These are phyloP conservation scores for Drosophila ogumai DNA, from an alignment of 1,140 invertebrate species.

Conservation along the genomic window DNA sequence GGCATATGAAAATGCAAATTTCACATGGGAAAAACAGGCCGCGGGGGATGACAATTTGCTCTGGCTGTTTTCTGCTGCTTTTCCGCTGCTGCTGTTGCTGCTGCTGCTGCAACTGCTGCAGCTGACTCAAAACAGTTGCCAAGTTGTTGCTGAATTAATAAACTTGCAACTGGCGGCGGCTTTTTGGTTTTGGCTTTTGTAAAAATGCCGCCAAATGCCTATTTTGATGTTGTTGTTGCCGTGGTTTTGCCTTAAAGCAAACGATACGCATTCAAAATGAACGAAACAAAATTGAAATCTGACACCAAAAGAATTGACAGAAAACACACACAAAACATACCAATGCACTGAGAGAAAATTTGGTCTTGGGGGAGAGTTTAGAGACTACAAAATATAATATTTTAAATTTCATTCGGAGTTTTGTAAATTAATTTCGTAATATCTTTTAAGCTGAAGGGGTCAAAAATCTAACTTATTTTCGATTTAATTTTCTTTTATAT, in stretches of 20 bases:
- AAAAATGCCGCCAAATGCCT: constrained; percentile 75
- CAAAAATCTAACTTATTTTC: no score
- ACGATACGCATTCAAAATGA: constrained; percentile 73
- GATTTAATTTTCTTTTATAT: no score
- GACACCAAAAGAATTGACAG: constrained; percentile 82
- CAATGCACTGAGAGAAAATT: constrained; percentile 1
- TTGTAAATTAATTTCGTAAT: no score
- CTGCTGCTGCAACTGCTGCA: constrained; percentile 27
- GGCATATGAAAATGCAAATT: constrained; percentile 78
- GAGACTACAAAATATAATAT: no score
- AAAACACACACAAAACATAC: constrained; percentile 45
- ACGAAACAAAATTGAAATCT: constrained; percentile 82
- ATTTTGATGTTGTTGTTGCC: constrained; percentile 50
- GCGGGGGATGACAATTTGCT: constrained; percentile 79
- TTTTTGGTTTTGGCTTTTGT: constrained; percentile 60
- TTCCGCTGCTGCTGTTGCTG: constrained; percentile 6
- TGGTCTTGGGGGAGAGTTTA: no score
- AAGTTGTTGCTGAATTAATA: constrained; percentile 77
- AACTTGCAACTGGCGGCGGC: constrained; percentile 71
- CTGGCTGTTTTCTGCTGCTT: constrained; percentile 21
- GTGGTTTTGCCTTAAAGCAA: constrained; percentile 62
- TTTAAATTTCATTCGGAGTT: no score
- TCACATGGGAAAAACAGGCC: constrained; percentile 79
- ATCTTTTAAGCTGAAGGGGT: no score
- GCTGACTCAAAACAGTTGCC: constrained; percentile 70